phyloP scores from a whole-genome alignment of 1,140 invertebrate species.

The Helicoverpa zea region DNA sequence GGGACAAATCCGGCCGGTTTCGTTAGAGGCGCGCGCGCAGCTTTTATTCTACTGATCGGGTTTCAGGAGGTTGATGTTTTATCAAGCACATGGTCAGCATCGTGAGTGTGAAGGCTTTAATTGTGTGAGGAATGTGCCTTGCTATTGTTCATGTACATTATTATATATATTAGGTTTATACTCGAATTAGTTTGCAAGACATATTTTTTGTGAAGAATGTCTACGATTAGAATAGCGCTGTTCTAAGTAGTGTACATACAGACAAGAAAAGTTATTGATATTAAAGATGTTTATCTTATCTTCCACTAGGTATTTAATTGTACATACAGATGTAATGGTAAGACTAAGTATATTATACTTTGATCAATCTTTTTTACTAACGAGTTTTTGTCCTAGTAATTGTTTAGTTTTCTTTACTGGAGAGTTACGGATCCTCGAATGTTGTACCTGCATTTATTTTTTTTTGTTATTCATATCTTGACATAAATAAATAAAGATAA shows the following conservation, averaged over 20 bases:
- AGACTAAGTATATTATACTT: slow-evolving; percentile 47
- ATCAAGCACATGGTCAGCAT: slow-evolving; percentile 82
- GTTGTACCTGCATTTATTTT: slow-evolving; percentile 87
- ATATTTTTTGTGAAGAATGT: slow-evolving; percentile 85
- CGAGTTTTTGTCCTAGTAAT: slow-evolving; percentile 83
- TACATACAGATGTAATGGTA: slow-evolving; percentile 47
- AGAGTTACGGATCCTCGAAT: slow-evolving; percentile 87
- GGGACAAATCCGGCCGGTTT: slow-evolving; percentile 1
- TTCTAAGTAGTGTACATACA: slow-evolving; percentile 76
- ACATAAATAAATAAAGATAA: slow-evolving; percentile 82
- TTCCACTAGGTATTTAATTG: slow-evolving; percentile 78
- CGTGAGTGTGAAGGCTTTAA: slow-evolving; percentile 81
- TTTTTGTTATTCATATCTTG: slow-evolving; percentile 82
- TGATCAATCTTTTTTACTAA: slow-evolving; percentile 75
- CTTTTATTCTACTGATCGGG: slow-evolving; percentile 64
- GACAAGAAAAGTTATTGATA: slow-evolving; percentile 77
- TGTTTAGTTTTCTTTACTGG: slow-evolving; percentile 84
- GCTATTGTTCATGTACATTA: slow-evolving; percentile 84
- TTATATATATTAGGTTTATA: slow-evolving; percentile 84
- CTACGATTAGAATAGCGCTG: slow-evolving; percentile 80
- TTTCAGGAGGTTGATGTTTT: slow-evolving; percentile 77
- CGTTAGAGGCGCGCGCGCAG: neutral
- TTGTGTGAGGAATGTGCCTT: slow-evolving; percentile 88
- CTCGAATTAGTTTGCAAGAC: slow-evolving; percentile 86
- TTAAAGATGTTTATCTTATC: slow-evolving; percentile 86